These are phyloP conservation scores for Spodoptera frugiperda DNA, from an alignment of 1,140 invertebrate genomes.

Conservation along the genomic window DNA sequence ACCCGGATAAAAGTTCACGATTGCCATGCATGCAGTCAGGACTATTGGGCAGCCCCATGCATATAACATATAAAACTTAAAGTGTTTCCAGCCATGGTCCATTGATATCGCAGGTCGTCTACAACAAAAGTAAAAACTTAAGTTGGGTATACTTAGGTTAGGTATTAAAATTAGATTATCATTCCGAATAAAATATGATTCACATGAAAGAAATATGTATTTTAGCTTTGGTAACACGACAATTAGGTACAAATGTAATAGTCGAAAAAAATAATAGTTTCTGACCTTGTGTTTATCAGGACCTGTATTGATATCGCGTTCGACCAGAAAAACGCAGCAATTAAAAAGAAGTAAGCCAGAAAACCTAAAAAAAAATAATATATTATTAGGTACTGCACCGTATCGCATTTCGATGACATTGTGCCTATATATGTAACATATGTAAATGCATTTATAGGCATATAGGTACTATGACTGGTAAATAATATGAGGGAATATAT, in stretches of 20 bases:
- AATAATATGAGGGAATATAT: too few species aligned
- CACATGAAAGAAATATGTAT: too few species aligned
- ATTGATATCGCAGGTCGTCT: slow-evolving; percentile 60
- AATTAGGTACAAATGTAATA: background rate
- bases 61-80: slow-evolving; percentile 71
- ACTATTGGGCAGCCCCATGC: slow-evolving; percentile 68
- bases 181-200: too few species aligned
- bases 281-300: slow-evolving; percentile 67
- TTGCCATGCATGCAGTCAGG: slow-evolving; percentile 64
- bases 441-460: too few species aligned
- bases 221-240: too few species aligned
- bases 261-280: background rate
- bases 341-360: slow-evolving; percentile 70
- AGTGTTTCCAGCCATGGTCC: slow-evolving; percentile 68
- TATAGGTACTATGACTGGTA: too few species aligned
- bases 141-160: background rate
- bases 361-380: slow-evolving; percentile 71
- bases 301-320: slow-evolving; percentile 79
- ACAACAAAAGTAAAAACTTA: slow-evolving; percentile 47
- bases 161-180: background rate
- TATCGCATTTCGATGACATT: too few species aligned
- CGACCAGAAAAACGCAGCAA: slow-evolving; percentile 76
- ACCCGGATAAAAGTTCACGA: slow-evolving; percentile 71
- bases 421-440: too few species aligned
- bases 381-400: too few species aligned